Base-by-base conservation (phyloP, 1,140 invertebrate species). In the Drosophila suzukii region DNA sequence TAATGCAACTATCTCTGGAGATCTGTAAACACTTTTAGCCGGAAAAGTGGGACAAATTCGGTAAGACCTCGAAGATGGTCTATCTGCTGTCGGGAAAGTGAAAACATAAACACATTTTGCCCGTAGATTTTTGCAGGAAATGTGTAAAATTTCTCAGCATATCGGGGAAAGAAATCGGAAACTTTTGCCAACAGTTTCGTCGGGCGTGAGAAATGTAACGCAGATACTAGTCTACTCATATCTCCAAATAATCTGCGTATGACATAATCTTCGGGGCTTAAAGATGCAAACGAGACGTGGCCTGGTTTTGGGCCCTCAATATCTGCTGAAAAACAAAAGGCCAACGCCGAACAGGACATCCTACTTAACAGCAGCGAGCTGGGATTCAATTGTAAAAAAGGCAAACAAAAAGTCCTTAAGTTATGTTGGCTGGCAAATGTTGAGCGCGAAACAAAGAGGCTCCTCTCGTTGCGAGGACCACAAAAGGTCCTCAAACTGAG, bases 351-450 rank as follows among this genome's bases (percentile, higher is more conserved):
- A 84, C 85, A 89, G 85, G 85, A 89, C 85, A 89, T 90, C 85
- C 85, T 89, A 79, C 85, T 90, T 90, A 68, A 58, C 43, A 75
- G 53, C 47, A 54, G 15, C 20, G 47, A 59, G 17, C 62, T 27
- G 76, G 56, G 65, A 56, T 60, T 75, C 78, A 75, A 73, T 89
- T 89, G 70, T 68, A 81, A 68, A 91, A 91, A 91, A 91, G 90
- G 90, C 90, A 91, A 81, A 91, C 78, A 90, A 91, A 89, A 91
- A 91, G 90, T 91, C 90, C 90, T 91, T 91, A 91, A 91, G 90
- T 91, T 91, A 91, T 91, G 75, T 91, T 89, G 71, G 65, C 78
- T 77, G 82, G 74, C 80, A 76, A 78, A 78, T 62, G 68, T 68
- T 74, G 54, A 72, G 54, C 20, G 50, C 38, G 55, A 80, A 77